Conservation (phyloP, 2,113 vertebrate species). For the Platysteira castanea region DNA sequence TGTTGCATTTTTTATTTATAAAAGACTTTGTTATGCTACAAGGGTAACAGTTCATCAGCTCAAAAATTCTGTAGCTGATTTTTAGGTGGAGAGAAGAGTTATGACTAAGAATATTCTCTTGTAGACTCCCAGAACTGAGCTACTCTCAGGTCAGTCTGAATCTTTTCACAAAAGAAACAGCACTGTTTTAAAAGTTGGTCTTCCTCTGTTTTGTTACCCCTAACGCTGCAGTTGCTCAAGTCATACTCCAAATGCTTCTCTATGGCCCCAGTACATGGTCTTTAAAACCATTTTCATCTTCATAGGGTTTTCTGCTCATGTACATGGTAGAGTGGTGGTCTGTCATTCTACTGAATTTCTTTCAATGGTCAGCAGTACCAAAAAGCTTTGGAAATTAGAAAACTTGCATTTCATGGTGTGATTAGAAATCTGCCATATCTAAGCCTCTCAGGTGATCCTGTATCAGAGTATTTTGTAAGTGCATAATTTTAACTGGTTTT, state of each 20-base stretch:
- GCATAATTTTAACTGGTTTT: not conserved
- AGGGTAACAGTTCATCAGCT: not conserved
- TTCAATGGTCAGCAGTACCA: not conserved
- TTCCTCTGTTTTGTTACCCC: not conserved
- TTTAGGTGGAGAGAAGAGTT: not conserved
- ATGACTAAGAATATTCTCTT: not conserved
- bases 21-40: not conserved
- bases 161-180: fast-evolving
- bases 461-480: not conserved
- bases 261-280: not conserved
- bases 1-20: not conserved
- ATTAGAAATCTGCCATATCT: not conserved
- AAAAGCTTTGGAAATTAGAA: not conserved
- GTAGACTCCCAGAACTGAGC: not conserved
- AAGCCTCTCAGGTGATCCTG: not conserved
- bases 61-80: not conserved
- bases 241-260: not conserved
- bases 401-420: not conserved
- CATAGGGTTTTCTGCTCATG: not conserved
- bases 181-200: not conserved
- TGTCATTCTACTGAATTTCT: not conserved
- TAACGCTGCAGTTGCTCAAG: not conserved
- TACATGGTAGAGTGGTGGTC: not conserved
- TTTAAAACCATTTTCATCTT: not conserved
- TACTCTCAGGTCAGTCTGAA: not conserved